A percentile compares a stretch with the other conserved stretches of the same genome.
These are phyloP conservation scores for Siniperca scherzeri DNA, from an alignment of 2,797 vertebrate genomes.

Conservation along the genomic window DNA sequence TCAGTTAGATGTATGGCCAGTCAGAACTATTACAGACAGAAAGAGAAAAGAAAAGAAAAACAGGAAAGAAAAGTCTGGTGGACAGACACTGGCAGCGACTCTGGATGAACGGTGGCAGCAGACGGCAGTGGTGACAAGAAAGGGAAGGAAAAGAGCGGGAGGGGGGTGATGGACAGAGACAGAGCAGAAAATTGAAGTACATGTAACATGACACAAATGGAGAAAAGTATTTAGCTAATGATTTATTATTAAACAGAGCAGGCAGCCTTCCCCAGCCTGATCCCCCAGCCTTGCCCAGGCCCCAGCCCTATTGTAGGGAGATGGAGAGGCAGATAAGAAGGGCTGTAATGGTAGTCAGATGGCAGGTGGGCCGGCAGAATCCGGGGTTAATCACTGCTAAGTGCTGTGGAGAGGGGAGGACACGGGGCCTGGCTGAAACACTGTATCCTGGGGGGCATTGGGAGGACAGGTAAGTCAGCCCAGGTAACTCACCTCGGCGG, in stretches of 20 bases:
- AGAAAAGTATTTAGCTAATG: slow-evolving; percentile 91
- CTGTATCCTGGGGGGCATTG: slow-evolving; percentile 82
- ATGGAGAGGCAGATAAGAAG: slow-evolving; percentile 86
- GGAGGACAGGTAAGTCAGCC: slow-evolving; percentile 80
- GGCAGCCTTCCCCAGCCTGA: slow-evolving; percentile 73
- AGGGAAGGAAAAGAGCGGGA: slow-evolving; percentile 18
- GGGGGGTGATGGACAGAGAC: slow-evolving; percentile 71
- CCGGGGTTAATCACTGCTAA: slow-evolving; percentile 90
- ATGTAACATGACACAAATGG: slow-evolving; percentile 90
- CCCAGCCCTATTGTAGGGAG: slow-evolving; percentile 83
- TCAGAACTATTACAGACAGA: slow-evolving; percentile 18
- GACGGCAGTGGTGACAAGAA: slow-evolving; percentile 43
- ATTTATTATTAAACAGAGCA: slow-evolving; percentile 89
- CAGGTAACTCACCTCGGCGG: slow-evolving; percentile 76
- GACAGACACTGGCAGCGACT: slow-evolving; percentile 50
- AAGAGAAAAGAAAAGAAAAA: slow-evolving; percentile 6
- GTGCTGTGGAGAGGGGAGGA: slow-evolving; percentile 86
- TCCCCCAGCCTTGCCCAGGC: slow-evolving; percentile 79
- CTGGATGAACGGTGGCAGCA: slow-evolving; percentile 54
- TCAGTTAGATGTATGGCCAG: slow-evolving; percentile 25
- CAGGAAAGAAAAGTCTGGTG: slow-evolving; percentile 43
- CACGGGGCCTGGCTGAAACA: slow-evolving; percentile 80
- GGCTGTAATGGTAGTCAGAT: slow-evolving; percentile 89
- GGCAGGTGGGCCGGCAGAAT: slow-evolving; percentile 87
- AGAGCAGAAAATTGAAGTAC: slow-evolving; percentile 87